Percentiles rank a stretch among this genome's conserved stretches.
These are phyloP conservation scores for Eurosta solidaginis DNA, from an alignment of 1,140 invertebrate species.

Conservation along the genomic window DNA sequence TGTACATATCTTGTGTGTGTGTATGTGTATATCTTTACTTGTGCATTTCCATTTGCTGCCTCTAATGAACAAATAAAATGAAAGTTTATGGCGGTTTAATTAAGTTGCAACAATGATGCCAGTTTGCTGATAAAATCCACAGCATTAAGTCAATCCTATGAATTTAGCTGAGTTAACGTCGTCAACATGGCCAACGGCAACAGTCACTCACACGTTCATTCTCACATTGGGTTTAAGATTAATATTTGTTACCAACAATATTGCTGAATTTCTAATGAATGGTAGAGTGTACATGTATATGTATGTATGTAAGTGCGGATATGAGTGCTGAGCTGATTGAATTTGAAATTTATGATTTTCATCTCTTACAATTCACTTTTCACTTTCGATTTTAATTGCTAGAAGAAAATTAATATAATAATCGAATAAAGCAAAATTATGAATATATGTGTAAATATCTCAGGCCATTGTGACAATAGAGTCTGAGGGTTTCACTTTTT, in stretches of 20 bases:
- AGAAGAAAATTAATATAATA: background rate
- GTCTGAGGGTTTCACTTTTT: background rate
- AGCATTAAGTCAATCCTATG: background rate
- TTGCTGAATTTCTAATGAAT: too few relatives aligned
- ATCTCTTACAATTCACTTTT: slow-evolving; percentile 18
- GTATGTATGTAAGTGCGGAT: background rate
- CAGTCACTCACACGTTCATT: background rate
- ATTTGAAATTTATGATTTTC: slow-evolving; percentile 16
- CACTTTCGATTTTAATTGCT: slow-evolving; percentile 13
- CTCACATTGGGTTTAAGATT: too few relatives aligned
- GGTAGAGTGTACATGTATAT: too few relatives aligned
- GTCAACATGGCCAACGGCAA: background rate
- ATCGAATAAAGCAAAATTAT: background rate
- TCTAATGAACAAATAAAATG: slow-evolving; percentile 16
- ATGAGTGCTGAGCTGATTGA: background rate
- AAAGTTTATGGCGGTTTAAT: slow-evolving; percentile 24
- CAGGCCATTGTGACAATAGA: background rate
- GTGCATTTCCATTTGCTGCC: background rate
- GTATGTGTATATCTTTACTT: background rate
- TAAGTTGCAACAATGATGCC: slow-evolving; percentile 11
- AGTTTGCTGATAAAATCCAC: background rate
- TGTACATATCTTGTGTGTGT: background rate
- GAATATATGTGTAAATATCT: background rate
- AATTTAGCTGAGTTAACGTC: background rate
- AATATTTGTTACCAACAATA: too few relatives aligned